Evolutionary conservation across 1,140 invertebrate species (phyloP), one percentile per base, ranked within the genome.

Genomic region (Asobara japonica): DNA sequence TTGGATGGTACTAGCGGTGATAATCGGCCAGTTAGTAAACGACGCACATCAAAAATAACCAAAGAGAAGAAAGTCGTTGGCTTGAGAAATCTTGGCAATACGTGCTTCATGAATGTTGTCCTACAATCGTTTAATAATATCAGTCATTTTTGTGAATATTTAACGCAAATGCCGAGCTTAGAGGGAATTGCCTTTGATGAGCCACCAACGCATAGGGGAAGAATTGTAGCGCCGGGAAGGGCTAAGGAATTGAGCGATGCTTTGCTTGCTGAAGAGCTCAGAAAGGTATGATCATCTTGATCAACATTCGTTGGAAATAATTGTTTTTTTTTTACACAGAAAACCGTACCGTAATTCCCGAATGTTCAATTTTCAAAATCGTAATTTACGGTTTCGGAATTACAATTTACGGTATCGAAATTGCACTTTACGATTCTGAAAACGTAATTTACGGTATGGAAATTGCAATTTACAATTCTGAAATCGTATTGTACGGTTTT

Each of bases 71-170:
- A 91, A 86, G 90, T 93, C 60, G 91, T 94, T 74, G 94, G 94
- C 29, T 89, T 96, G 77, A 89, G 93, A 78, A 96, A 96, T 88
- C 88, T 95, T 82, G 94, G 94, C 72, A 96, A 96, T 81, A 96
- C 94, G 72, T 96, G 94, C 85, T 96, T 96, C 84, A 96, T 96
- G 94, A 96, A 95, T 87, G 93, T 94, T 68, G 94, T 96, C 48
- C 87, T 96, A 67, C 95, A 96, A 81, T 95, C 93, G 75, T 89
- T 96, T 78, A 94, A 94, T 83, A 95, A 95, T 86, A 95, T 96
- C 80, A 91, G 94, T 81, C 92, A 94, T 79, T 96, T 96, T 85
- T 94, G 92, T 85, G 92, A 91, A 74, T 95, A 95, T 82, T 93
- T 95, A 74, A 94, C 92, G 83, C 91, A 93, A 77, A 87, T 95